Conservation (phyloP, 2,113 vertebrate genomes). For the Colinus virginianus region DNA sequence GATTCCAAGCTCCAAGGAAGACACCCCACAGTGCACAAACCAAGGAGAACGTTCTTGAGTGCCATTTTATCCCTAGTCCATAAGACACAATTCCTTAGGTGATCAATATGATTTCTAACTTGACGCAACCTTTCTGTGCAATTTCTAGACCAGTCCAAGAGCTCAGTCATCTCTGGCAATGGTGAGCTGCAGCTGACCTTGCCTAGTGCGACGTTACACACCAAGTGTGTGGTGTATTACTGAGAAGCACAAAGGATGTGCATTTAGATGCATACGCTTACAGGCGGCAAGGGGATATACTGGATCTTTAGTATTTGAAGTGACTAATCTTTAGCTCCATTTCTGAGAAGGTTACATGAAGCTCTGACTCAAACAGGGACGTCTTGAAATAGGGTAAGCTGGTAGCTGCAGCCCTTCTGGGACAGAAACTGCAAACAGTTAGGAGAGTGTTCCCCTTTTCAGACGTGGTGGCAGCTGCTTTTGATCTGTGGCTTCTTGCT, state of each 20-base stretch:
- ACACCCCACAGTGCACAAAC: neutral
- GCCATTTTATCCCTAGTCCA: neutral
- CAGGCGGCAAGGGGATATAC: neutral
- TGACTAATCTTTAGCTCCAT: neutral
- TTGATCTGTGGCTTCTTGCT: conserved; percentile 52
- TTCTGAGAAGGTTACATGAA: conserved; percentile 40
- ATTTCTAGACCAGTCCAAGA: neutral
- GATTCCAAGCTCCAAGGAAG: neutral
- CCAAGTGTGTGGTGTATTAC: neutral
- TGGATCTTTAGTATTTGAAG: conserved; percentile 42
- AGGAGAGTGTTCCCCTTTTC: neutral
- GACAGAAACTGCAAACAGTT: conserved; percentile 31
- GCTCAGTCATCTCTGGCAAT: neutral
- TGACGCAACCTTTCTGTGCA: neutral
- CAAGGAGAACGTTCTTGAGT: neutral
- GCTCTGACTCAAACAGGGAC: conserved; percentile 45
- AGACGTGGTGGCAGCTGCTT: conserved; percentile 52
- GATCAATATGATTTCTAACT: neutral
- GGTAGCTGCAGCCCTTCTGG: neutral
- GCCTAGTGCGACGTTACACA: neutral
- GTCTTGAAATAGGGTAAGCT: neutral
- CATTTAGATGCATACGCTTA: neutral
- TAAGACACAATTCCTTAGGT: neutral
- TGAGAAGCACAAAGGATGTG: neutral
- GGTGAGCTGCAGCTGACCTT: neutral